Percentiles rank a stretch among this genome's conserved stretches.
Conservation (phyloP, 2,888 invertebrate genomes). For the Zhuqinia jingwanae region DNA sequence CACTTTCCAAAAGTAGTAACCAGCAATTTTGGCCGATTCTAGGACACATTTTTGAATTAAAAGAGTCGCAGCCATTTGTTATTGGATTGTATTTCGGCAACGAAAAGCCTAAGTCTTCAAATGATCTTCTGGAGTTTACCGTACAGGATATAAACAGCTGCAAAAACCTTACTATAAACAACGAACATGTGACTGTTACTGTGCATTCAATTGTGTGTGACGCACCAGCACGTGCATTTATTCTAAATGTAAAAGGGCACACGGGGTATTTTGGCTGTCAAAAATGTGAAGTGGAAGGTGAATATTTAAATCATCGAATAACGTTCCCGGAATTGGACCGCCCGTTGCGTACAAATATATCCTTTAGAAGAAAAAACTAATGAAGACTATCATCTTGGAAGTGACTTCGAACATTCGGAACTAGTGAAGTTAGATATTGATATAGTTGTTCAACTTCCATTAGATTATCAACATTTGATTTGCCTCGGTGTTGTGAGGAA, state of each 20-base stretch:
- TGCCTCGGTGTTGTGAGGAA: conserved; percentile 70
- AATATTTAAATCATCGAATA: background rate
- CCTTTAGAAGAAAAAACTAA: conserved; percentile 26
- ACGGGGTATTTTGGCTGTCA: conserved; percentile 45
- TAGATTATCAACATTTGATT: conserved; percentile 71
- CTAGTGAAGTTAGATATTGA: conserved; percentile 49
- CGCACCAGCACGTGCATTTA: conserved; percentile 40
- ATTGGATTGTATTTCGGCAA: conserved; percentile 39
- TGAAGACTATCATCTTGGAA: conserved; percentile 11
- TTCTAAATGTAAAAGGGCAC: conserved; percentile 29
- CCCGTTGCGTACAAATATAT: background rate
- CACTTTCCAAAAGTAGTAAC: conserved; percentile 34
- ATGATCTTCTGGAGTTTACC: too few species aligned
- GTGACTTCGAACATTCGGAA: conserved; percentile 4
- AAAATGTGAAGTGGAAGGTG: conserved; percentile 25
- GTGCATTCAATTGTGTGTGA: conserved; percentile 50
- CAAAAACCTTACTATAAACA: too few species aligned
- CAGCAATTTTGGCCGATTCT: conserved; percentile 57
- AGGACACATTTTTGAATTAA: background rate
- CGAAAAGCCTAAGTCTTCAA: conserved; percentile 35
- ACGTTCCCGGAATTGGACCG: background rate
- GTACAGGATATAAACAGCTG: too few species aligned
- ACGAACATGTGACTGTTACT: too few species aligned
- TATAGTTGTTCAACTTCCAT: conserved; percentile 55
- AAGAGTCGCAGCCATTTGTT: background rate